phyloP scores from a whole-genome alignment of 2,797 vertebrate genomes.

The Mus caroli region DNA sequence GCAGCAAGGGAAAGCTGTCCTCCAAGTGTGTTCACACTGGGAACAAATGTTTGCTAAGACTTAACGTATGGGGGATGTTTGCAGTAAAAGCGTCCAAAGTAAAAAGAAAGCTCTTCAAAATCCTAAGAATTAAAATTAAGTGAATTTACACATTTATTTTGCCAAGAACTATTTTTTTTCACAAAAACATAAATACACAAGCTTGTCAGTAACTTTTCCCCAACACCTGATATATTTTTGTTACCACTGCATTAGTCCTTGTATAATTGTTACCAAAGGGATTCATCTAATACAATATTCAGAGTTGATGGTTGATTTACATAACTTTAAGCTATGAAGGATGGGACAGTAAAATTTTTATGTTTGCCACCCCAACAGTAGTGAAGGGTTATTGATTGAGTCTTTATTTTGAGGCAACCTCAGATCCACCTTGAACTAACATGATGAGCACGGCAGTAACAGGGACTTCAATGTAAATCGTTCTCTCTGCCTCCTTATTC shows the following conservation, averaged over 20 bases:
- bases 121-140: constrained; percentile 68
- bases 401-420: constrained; percentile 37
- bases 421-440: constrained; percentile 35
- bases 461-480: not conserved
- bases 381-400: constrained; percentile 36
- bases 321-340: constrained; percentile 40
- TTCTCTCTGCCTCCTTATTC: not conserved
- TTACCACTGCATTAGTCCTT: constrained; percentile 62
- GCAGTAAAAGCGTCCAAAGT: constrained; percentile 51
- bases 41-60: constrained; percentile 51
- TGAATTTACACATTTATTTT: constrained; percentile 68
- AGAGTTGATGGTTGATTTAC: constrained; percentile 62
- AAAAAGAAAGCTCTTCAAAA: constrained; percentile 49
- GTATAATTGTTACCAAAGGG: constrained; percentile 73
- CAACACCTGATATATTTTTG: constrained; percentile 66
- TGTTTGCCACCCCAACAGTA: not conserved
- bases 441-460: not conserved
- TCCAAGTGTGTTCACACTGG: not conserved
- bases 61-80: constrained; percentile 8
- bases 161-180: constrained; percentile 40
- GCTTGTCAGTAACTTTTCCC: constrained; percentile 70
- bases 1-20: constrained; percentile 41
- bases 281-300: constrained; percentile 33
- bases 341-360: constrained; percentile 6
- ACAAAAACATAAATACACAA: constrained; percentile 54